These are phyloP conservation scores for Pomacea maculata DNA, from an alignment of 1,140 invertebrate species.

Conservation along the genomic window DNA sequence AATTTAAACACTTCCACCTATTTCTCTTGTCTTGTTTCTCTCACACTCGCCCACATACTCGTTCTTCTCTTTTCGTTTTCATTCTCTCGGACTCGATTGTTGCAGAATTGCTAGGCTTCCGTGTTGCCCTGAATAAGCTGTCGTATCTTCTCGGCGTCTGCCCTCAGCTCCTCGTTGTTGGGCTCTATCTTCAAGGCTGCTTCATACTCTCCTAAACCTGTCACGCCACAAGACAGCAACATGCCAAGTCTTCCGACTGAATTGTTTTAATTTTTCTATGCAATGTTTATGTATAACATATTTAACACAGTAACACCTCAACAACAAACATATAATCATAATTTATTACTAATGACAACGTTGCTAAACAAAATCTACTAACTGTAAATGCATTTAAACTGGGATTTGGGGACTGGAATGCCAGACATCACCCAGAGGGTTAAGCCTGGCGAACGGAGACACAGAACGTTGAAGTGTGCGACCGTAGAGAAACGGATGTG, in stretches of 20 bases:
- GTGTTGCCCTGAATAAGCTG: constrained; percentile 57
- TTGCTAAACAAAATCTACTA: too few relatives aligned
- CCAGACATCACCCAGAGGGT: too few relatives aligned
- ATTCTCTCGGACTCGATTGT: neutral
- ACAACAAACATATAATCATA: neutral
- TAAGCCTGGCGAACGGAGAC: too few relatives aligned
- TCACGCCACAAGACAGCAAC: constrained; percentile 20
- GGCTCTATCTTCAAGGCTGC: constrained; percentile 74
- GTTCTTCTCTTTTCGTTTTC: neutral
- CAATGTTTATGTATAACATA: neutral
- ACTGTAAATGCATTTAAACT: too few relatives aligned
- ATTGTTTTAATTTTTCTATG: neutral
- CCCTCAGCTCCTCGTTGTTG: constrained; percentile 67
- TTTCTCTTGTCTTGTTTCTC: neutral
- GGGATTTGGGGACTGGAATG: too few relatives aligned
- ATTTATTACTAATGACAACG: too few relatives aligned
- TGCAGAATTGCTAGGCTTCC: constrained; percentile 19
- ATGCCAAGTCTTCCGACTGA: too few relatives aligned
- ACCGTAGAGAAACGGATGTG: too few relatives aligned
- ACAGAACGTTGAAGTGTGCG: too few relatives aligned
- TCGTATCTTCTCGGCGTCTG: constrained; percentile 65
- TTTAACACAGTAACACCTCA: neutral
- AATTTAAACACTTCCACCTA: neutral
- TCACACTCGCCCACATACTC: neutral
- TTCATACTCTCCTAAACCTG: constrained; percentile 76